Evolutionary conservation across 2,888 invertebrate species (phyloP).

Genomic region (Acanthosoma haemorrhoidale): DNA sequence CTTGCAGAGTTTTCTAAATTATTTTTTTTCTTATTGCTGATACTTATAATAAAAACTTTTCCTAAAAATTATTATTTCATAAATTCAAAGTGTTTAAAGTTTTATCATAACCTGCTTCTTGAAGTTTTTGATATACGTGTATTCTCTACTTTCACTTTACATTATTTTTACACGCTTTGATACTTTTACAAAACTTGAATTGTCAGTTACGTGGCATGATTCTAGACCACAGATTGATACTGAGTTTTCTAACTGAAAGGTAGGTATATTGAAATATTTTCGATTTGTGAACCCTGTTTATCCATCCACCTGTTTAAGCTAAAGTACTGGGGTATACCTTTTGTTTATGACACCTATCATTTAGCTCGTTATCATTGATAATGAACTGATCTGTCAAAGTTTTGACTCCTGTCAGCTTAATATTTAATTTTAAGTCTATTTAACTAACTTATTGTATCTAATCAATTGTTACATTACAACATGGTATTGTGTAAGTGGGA

Average conservation of each 20-base stretch:
- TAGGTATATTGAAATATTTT: background rate
- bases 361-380: background rate
- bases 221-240: background rate
- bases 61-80: too few relatives aligned
- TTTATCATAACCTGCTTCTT: too few relatives aligned
- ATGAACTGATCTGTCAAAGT: background rate
- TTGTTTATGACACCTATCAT: background rate
- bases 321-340: background rate
- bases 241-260: background rate
- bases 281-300: background rate
- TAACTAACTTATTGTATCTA: background rate
- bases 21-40: background rate
- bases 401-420: too few relatives aligned
- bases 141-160: background rate
- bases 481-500: background rate
- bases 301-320: background rate
- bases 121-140: background rate
- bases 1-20: background rate
- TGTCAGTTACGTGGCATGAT: slow-evolving; percentile 12
- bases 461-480: background rate
- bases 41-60: too few relatives aligned
- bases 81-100: too few relatives aligned
- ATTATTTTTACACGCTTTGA: background rate
- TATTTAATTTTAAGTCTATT: too few relatives aligned
- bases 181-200: slow-evolving; percentile 4